These are phyloP conservation scores for Triplophysa siluroides DNA, from an alignment of 2,113 vertebrate species.

Conservation along the genomic window DNA sequence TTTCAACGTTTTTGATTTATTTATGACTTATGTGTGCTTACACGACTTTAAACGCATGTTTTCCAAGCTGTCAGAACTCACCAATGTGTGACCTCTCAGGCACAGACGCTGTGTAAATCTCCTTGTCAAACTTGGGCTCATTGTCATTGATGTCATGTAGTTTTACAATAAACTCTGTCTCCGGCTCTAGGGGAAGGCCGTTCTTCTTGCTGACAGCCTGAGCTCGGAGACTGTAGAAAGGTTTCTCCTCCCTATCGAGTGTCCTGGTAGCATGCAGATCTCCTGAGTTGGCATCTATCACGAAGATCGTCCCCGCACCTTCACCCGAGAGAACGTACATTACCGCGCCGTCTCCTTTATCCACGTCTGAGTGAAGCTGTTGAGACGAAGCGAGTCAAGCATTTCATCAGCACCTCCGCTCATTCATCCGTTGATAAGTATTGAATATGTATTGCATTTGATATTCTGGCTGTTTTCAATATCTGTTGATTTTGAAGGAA, in stretches of 20 bases:
- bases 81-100: constrained; percentile 91
- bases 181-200: constrained; percentile 86
- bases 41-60: neutral
- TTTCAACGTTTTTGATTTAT: neutral
- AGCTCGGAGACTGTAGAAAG: constrained; percentile 85
- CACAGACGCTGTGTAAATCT: constrained; percentile 84
- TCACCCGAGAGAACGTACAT: constrained; percentile 95
- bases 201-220: constrained; percentile 87
- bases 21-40: neutral
- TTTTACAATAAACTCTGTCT: constrained; percentile 93
- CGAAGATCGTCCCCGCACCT: constrained; percentile 91
- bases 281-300: constrained; percentile 91
- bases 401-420: constrained; percentile 40
- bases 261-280: constrained; percentile 92
- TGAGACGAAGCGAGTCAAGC: constrained; percentile 58
- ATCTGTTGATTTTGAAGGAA: constrained; percentile 26
- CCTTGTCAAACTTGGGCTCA: constrained; percentile 90
- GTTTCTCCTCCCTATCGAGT: constrained; percentile 92
- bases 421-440: constrained; percentile 36
- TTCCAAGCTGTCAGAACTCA: constrained; percentile 63
- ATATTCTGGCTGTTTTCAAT: neutral
- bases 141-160: constrained; percentile 98
- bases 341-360: constrained; percentile 85
- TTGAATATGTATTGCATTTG: constrained; percentile 31
- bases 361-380: constrained; percentile 95